A percentile compares a stretch with the other conserved stretches of the same genome.
Evolutionary conservation across 2,888 invertebrate species (phyloP).

Genomic region (Ptilodon capucinus): DNA sequence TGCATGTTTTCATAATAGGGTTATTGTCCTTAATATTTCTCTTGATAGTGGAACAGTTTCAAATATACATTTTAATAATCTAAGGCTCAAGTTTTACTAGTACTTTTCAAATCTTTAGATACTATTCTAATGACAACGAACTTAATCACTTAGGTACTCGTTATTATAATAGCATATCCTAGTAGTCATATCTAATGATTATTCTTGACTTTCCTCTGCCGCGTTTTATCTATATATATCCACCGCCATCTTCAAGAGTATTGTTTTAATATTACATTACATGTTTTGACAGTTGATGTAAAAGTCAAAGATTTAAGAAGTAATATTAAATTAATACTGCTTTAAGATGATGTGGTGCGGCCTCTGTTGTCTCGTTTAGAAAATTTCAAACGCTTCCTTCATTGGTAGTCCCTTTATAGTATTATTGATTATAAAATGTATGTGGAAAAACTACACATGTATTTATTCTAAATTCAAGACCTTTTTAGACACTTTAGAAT

Average conservation of each 20-base stretch:
- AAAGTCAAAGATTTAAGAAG: too few relatives aligned
- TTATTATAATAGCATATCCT: constrained; percentile 71
- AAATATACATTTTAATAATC: constrained; percentile 40
- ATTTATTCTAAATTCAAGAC: background rate
- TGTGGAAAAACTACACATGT: background rate
- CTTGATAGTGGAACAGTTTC: constrained; percentile 57
- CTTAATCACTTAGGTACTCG: constrained; percentile 58
- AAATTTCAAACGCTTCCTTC: background rate
- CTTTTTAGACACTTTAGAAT: too few relatives aligned
- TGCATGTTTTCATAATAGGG: constrained; percentile 63
- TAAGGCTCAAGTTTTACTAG: constrained; percentile 50
- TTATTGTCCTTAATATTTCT: constrained; percentile 58
- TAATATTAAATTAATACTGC: too few relatives aligned
- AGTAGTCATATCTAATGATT: constrained; percentile 68
- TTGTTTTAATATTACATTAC: too few relatives aligned
- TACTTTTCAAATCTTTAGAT: constrained; percentile 58
- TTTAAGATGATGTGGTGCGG: too few relatives aligned
- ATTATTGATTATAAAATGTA: background rate
- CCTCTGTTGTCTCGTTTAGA: background rate
- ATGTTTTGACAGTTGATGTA: too few relatives aligned
- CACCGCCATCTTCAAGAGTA: too few relatives aligned
- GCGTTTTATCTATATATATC: constrained; percentile 13
- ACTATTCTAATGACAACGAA: constrained; percentile 61
- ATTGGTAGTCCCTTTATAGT: background rate
- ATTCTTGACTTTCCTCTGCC: constrained; percentile 38